Base-by-base conservation (phyloP, 2,888 invertebrate genomes). In the Epinotia ramella region DNA sequence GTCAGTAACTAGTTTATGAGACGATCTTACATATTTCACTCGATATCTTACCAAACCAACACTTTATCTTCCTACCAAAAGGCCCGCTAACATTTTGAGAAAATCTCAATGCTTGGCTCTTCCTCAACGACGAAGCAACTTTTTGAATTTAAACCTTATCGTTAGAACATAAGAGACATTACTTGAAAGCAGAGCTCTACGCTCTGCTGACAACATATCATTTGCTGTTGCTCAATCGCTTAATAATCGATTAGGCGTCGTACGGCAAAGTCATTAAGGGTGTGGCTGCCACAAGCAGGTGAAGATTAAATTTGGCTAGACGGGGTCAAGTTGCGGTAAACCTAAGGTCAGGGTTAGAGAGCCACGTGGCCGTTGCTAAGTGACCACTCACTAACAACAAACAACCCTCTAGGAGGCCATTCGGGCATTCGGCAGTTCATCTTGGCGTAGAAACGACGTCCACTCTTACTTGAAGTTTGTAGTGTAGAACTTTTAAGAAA, bases 281-380 rank as follows among this genome's bases (percentile, higher is more conserved):
- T n/a, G 59, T 18, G 5, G 69, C 7, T 56, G 44, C 40, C n/a
- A 64, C 12, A 33, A 16, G 12, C 18, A 12, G 28, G 65, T 71
- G 49, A 6, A 28, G 9, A 13, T 46, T n/a, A 0, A 70, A n/a
- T 59, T 64, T 65, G 60, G 60, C 18, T 12, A 40, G 71, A 80
- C 82, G 82, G 83, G 90, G 89, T 91, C 90, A 91, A 90, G 88
- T 87, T 86, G 78, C 84, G 77, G 83, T 81, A 81, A 73, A 80
- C 77, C 77, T 77, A 84, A 88, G 89, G 89, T 90, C 88, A 86
- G 80, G 81, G 75, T 79, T 76, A 77, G 24, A 90, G 12, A 76
- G 78, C 86, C 90, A 91, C 89, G 89, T 92, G 92, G 73, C 80
- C 53, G 91, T 91, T 87, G 87, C 92, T 81, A 83, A 78, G 90